Evolutionary conservation across 2,113 vertebrate genomes (phyloP), one percentile per base, ranked within the genome.

Genomic region (Megalops atlanticus): DNA sequence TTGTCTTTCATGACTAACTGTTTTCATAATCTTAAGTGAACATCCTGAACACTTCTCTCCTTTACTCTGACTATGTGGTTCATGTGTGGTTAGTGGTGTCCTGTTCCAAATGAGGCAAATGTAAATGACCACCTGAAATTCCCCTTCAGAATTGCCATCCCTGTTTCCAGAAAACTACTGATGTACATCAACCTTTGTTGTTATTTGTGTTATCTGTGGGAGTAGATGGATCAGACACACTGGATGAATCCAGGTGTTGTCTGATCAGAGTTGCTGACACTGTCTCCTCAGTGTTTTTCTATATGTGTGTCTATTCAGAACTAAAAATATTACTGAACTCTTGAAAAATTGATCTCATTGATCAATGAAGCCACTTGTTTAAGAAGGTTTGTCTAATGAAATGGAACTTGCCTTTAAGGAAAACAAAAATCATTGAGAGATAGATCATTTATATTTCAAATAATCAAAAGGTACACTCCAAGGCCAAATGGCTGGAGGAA

Each of bases 11-110:
- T 92, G 91, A 93, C 87, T 91, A 89, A 84, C 87, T 91, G 91
- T 92, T 92, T 85, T 88, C 87, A 82, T 87, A 90, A 91, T 92
- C 89, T 89, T 83, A 90, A 88, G 90, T 92, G 90, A 91, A 91
- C 89, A 86, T 87, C 81, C n/a, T n/a, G n/a, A n/a, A n/a, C n/a
- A n/a, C n/a, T n/a, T n/a, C 82, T 87, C 88, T 87, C 82, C 85
- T 88, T 87, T 87, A 87, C 89, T n/a, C n/a, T n/a, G n/a, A n/a
- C n/a, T n/a, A n/a, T n/a, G n/a, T n/a, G n/a, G n/a, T n/a, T n/a
- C n/a, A n/a, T n/a, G n/a, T n/a, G n/a, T n/a, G n/a, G n/a, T n/a
- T n/a, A n/a, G n/a, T n/a, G n/a, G n/a, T n/a, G n/a, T n/a, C n/a
- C n/a, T n/a, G 35, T 31, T 68, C 27, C 10, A 68, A 78, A 27